Percentiles rank a stretch among this genome's conserved stretches.
phyloP scores from a whole-genome alignment of 2,888 invertebrate species.

The Epinotia ramella region DNA sequence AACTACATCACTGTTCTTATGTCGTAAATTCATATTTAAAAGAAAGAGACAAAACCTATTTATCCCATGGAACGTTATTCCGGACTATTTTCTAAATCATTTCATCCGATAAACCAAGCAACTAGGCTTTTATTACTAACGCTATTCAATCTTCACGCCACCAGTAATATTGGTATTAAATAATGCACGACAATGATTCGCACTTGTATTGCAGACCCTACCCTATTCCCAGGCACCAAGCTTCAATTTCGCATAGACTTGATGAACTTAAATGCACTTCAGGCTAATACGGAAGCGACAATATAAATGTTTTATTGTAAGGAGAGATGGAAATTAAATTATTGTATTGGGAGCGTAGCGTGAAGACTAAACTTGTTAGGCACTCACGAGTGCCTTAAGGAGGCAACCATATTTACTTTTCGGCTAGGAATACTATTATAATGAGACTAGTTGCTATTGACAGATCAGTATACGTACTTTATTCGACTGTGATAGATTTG shows the following conservation, averaged over 20 bases:
- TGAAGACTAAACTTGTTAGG: constrained; percentile 39
- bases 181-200: constrained; percentile 41
- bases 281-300: constrained; percentile 47
- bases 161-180: constrained; percentile 48
- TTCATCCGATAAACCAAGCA: constrained; percentile 11
- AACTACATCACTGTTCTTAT: too few relatives aligned
- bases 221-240: neutral
- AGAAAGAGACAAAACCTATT: neutral
- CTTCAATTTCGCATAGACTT: neutral
- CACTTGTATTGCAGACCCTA: neutral
- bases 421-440: constrained; percentile 11
- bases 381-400: constrained; percentile 19
- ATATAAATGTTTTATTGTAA: constrained; percentile 46
- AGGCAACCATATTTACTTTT: neutral
- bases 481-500: too few relatives aligned
- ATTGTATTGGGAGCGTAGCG: constrained; percentile 42
- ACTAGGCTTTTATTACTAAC: constrained; percentile 21
- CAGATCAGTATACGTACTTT: neutral
- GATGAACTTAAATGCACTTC: constrained; percentile 36
- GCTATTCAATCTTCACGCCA: constrained; percentile 39
- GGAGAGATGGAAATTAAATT: constrained; percentile 44
- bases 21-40: too few relatives aligned
- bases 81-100: neutral
- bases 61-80: neutral
- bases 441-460: constrained; percentile 8